phyloP scores from a whole-genome alignment of 2,888 invertebrate genomes.

The Pemphredon lugubris region DNA sequence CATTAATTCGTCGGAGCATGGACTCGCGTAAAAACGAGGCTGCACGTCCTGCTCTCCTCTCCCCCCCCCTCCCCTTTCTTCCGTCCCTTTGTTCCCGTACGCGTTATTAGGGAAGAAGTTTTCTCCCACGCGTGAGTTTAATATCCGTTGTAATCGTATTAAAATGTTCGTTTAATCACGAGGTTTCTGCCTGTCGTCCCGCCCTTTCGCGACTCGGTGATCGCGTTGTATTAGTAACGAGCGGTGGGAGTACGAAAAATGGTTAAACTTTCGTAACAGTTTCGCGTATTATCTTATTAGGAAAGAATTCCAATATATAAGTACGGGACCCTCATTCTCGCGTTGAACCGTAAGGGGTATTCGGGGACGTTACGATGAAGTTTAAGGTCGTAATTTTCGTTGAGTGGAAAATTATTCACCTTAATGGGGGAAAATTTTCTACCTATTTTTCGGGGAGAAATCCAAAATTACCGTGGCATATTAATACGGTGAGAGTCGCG shows the following conservation, averaged over 20 bases:
- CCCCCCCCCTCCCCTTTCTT: neutral
- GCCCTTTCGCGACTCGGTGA: no score
- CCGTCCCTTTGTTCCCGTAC: neutral
- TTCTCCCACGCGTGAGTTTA: neutral
- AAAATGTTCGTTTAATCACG: no score
- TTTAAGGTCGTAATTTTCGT: neutral
- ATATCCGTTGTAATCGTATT: neutral
- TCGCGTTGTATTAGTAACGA: neutral
- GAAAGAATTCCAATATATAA: conserved; percentile 2
- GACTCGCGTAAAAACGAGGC: neutral
- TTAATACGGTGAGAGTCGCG: no score
- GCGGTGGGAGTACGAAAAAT: neutral
- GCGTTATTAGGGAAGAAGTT: neutral
- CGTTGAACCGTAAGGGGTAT: neutral
- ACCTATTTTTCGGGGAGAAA: no score
- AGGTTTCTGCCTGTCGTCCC: no score
- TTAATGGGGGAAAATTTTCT: no score
- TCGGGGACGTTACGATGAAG: neutral
- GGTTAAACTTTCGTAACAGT: neutral
- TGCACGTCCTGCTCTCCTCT: neutral
- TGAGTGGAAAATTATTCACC: neutral
- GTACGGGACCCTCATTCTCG: neutral
- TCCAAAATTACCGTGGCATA: no score
- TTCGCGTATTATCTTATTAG: neutral
- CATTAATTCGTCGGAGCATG: conserved; percentile 12